Evolutionary conservation across 2,888 invertebrate species (phyloP), one percentile per base, ranked within the genome.

Genomic region (Drosophila algonquin): DNA sequence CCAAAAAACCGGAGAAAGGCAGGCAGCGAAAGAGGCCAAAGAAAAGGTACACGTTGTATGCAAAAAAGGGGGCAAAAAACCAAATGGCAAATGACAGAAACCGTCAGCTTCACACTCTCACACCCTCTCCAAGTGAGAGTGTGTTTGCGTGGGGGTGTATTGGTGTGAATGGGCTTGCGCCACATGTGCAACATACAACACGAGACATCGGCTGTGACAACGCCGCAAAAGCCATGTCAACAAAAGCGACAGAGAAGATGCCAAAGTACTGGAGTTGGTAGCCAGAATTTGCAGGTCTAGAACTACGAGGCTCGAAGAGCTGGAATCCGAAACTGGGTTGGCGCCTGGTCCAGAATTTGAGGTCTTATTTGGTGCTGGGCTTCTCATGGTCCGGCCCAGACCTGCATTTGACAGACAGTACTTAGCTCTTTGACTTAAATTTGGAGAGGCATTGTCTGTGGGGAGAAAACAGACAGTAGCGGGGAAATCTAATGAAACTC

Each of bases 161-260:
- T 24, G 24, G 30, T 27, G 51, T 8, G 51, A 21, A 21, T 35
- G 45, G 73, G 27, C 35, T 5, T 12, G 35, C 12, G 64, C 59
- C 67, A 78, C 68, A 71, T 77, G 70, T 75, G 74, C 73, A 63
- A 71, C 65, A 60, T 68, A 76, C 78, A 87, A 78, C 75, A 81
- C 81, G 83, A 78, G 87, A 80, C 85, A 86, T 76, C 83, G 73
- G 81, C 76, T 85, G 87, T 77, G 70, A 87, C 87, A 85, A 78
- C 68, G 80, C 80, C 87, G 76, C 77, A 85, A 65, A 79, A 81
- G 79, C 75, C 82, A 62, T 82, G 84, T 84, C 83, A 83, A 83
- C 80, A 81, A 76, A 80, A 75, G 84, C 81, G 30, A 59, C 48
- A 47, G 56, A 63, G 55, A 65, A 73, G 63, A 77, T 51, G 76